Evolutionary conservation across 2,797 vertebrate genomes (phyloP), one percentile per base, ranked within the genome.

Genomic region (Picus viridis): DNA sequence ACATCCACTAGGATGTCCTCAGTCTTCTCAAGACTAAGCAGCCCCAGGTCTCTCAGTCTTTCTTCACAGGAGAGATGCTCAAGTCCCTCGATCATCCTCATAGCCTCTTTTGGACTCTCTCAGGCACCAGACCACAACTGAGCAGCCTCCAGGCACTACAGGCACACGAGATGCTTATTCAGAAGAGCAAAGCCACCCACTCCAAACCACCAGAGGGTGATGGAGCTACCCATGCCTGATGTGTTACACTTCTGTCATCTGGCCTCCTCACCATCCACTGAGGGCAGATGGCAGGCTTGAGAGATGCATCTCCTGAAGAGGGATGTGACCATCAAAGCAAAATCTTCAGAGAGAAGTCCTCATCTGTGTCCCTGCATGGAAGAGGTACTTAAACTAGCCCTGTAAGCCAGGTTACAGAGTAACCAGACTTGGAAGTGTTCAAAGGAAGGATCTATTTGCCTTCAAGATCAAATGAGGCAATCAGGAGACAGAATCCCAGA

Each of bases 171-270:
- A 20, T 8, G 64, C 26, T 70, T 1, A 16, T 11, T 9, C 53
- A 30, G 32, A 36, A 24, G 27, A 5, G 24, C 34, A n/a, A 24
- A 70, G 5, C 45, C 12, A 65, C 1, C 2, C 2, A 1, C 59
- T 43, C 34, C 41, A 47, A 30, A 41, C 8, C 22, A 6, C 27
- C 24, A 5, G 16, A 9, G 43, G 39, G 32, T 5, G n/a, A 32
- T 1, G 10, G 22, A n/a, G 36, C 43, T 23, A 5, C 39, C 26
- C 36, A n/a, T 0, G 3, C 45, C 2, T 10, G 8, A 3, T 0
- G 12, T 2, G 27, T 8, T 22, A 39, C 16, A 0, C n/a, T 8
- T 32, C 7, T 58, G 71, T 7, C 83, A 29, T 4, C 4, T 0
- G 23, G 56, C 43, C 57, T 30, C 0, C 62, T 32, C 7, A 13